Percentiles rank a stretch among this genome's conserved stretches.
Conservation (phyloP, 2,797 vertebrate species). For the Catamblyrhynchus diadema region DNA sequence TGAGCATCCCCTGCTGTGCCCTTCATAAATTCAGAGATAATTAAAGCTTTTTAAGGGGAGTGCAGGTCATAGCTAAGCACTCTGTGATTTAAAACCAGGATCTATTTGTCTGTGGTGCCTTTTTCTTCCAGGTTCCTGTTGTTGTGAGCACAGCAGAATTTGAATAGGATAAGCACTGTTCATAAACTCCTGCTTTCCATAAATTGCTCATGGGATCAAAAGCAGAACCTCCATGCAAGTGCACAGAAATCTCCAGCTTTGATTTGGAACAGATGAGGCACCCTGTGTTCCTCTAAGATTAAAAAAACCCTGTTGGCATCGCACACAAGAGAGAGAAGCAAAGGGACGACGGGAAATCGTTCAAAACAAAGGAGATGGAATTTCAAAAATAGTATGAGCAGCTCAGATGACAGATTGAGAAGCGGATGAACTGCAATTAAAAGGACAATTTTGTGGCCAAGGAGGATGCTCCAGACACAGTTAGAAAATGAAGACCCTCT, state of each 20-base stretch:
- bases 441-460: background rate
- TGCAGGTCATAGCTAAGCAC: background rate
- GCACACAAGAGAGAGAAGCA: background rate
- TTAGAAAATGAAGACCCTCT: background rate
- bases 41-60: slow-evolving; percentile 29
- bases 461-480: background rate
- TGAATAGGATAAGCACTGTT: slow-evolving; percentile 16
- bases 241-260: slow-evolving; percentile 39
- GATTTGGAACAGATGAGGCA: slow-evolving; percentile 54
- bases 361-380: slow-evolving; percentile 28
- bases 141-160: background rate
- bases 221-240: slow-evolving; percentile 11
- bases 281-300: slow-evolving; percentile 29
- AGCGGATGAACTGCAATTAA: background rate
- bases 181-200: slow-evolving; percentile 36
- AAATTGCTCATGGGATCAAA: slow-evolving; percentile 12
- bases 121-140: slow-evolving; percentile 5
- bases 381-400: background rate
- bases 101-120: background rate
- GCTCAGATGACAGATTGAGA: background rate
- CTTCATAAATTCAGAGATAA: slow-evolving; percentile 30
- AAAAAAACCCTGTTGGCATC: background rate
- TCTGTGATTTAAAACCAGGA: slow-evolving; percentile 17
- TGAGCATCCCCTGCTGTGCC: background rate
- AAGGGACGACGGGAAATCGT: background rate